These are phyloP conservation scores for Pitangus sulphuratus DNA, from an alignment of 2,797 vertebrate species.

Conservation along the genomic window DNA sequence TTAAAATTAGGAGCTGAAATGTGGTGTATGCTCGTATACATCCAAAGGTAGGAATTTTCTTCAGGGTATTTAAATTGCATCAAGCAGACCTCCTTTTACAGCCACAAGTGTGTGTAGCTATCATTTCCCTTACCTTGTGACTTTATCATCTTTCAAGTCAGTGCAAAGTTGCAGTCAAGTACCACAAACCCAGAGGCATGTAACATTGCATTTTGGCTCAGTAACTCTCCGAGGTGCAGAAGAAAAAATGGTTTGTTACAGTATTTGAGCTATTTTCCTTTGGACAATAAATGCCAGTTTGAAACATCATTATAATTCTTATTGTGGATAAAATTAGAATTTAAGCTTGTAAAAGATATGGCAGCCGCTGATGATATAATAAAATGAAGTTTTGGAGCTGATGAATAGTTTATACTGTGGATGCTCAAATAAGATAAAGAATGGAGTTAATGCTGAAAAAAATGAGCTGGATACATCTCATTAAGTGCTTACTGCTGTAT, in stretches of 20 bases:
- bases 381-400: conserved; percentile 60
- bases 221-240: not conserved
- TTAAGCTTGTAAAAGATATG: conserved; percentile 14
- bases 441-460: conserved; percentile 71
- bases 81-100: not conserved
- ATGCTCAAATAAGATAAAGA: conserved; percentile 44
- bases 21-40: not conserved
- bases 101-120: not conserved
- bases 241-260: not conserved
- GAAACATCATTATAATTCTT: not conserved
- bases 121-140: not conserved
- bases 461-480: conserved; percentile 71
- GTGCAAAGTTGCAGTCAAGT: not conserved
- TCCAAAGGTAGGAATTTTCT: not conserved
- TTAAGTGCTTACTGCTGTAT: conserved; percentile 71
- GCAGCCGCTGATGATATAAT: conserved; percentile 12
- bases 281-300: not conserved
- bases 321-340: conserved; percentile 3
- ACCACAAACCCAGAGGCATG: not conserved
- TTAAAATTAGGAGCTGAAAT: not conserved
- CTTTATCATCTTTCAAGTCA: not conserved
- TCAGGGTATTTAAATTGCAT: not conserved
- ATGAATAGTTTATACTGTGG: conserved; percentile 7
- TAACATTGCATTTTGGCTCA: not conserved
- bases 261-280: not conserved